A percentile compares a stretch with the other conserved stretches of the same genome.
phyloP scores from a whole-genome alignment of 1,140 invertebrate genomes.

The Drosophila tropicalis region DNA sequence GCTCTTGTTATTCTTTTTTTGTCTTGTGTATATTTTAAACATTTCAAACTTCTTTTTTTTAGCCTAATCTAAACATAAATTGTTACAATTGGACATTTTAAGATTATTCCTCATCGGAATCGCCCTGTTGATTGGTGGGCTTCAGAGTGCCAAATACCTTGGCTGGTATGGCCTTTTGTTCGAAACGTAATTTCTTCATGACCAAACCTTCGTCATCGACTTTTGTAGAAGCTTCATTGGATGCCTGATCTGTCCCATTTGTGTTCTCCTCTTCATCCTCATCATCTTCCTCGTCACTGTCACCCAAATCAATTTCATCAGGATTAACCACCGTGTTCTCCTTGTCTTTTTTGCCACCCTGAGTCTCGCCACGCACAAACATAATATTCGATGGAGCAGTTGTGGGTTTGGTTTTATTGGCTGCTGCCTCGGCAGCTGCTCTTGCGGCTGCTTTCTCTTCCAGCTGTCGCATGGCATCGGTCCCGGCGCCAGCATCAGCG shows the following conservation, averaged over 20 bases:
- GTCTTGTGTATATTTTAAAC: no score
- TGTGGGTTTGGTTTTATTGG: slow-evolving; percentile 56
- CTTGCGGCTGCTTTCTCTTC: slow-evolving; percentile 88
- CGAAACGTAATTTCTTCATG: slow-evolving; percentile 87
- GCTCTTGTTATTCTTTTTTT: background rate
- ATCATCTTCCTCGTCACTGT: slow-evolving; percentile 90
- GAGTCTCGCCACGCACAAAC: slow-evolving; percentile 94
- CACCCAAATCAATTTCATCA: slow-evolving; percentile 96
- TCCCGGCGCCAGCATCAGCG: slow-evolving; percentile 88
- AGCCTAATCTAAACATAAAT: background rate
- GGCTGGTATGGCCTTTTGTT: slow-evolving; percentile 91
- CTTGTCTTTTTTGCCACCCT: slow-evolving; percentile 88
- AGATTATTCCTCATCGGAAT: slow-evolving; percentile 66
- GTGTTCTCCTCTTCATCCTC: slow-evolving; percentile 87
- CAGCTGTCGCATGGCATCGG: slow-evolving; percentile 95
- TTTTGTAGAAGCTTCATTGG: slow-evolving; percentile 81
- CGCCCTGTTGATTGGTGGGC: slow-evolving; percentile 38
- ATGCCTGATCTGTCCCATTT: slow-evolving; percentile 85
- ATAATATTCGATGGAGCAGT: slow-evolving; percentile 86
- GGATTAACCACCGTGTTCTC: slow-evolving; percentile 89
- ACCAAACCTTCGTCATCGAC: slow-evolving; percentile 84
- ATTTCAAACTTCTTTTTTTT: background rate
- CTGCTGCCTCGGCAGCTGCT: slow-evolving; percentile 71
- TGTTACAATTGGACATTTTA: background rate
- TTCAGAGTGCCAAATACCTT: slow-evolving; percentile 93